Conservation (phyloP, 2,888 invertebrate genomes). For the Apoda limacodes region DNA sequence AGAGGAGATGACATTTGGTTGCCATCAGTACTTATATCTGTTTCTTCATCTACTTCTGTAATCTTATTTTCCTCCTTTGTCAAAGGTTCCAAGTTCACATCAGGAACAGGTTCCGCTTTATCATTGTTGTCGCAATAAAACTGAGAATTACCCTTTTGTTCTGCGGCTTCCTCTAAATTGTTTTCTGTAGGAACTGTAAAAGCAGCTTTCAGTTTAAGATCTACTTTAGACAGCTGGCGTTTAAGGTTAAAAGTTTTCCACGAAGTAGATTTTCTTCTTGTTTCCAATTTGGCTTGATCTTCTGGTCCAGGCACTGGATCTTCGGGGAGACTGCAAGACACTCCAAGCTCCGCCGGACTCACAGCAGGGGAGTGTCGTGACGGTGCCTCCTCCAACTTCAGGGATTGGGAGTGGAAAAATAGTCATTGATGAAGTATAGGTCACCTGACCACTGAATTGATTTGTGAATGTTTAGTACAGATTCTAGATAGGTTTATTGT, state of each 20-base stretch:
- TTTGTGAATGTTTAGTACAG: too few relatives aligned
- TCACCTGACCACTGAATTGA: too few relatives aligned
- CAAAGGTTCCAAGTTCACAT: slow-evolving; percentile 26
- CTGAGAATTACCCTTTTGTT: slow-evolving; percentile 42
- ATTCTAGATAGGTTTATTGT: too few relatives aligned
- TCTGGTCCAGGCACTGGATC: slow-evolving; percentile 32
- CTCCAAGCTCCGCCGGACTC: slow-evolving; percentile 23
- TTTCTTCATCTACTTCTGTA: slow-evolving; percentile 16
- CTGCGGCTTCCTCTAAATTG: slow-evolving; percentile 33
- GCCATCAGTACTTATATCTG: slow-evolving; percentile 23
- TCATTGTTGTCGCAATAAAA: slow-evolving; percentile 47
- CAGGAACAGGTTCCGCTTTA: slow-evolving; percentile 31
- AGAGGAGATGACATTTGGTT: slow-evolving; percentile 35
- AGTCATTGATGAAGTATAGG: slow-evolving; percentile 39
- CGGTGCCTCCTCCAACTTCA: slow-evolving; percentile 45
- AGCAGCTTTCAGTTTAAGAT: slow-evolving; percentile 78
- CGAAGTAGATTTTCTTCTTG: slow-evolving; percentile 73
- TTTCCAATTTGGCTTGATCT: slow-evolving; percentile 38
- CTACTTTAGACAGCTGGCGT: slow-evolving; percentile 84
- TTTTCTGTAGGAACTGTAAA: slow-evolving; percentile 61
- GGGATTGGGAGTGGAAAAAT: slow-evolving; percentile 44
- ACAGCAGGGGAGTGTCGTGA: slow-evolving; percentile 22
- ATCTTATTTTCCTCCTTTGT: slow-evolving; percentile 27
- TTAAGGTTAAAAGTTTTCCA: slow-evolving; percentile 87
- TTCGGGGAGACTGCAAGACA: slow-evolving; percentile 21